Base-by-base conservation (phyloP, 2,888 invertebrate species). In the Cheilosia grossa region DNA sequence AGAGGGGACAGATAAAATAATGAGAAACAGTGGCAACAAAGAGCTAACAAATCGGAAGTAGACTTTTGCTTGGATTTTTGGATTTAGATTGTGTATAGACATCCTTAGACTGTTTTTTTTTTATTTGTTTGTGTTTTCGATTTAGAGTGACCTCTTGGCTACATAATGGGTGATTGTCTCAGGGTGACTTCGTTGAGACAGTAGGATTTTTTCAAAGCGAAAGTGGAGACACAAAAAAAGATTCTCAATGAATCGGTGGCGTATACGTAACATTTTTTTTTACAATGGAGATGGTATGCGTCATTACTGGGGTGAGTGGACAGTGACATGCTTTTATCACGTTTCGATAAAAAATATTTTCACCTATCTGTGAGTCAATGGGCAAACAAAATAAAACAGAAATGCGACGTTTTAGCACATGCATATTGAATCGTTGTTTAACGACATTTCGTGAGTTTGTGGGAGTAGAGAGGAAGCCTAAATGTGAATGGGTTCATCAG, bases 241-340 rank as follows among this genome's bases (percentile, higher is more conserved):
- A 17, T 27, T 19, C 30, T 30, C 24, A 9, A 21, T 27, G 54
- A 40, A 47, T 72, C 58, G 73, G 66, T 66, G 79, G 79, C 53
- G 73, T 79, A 80, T 73, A 21, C 33, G 66, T 80, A 66, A 73
- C 40, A 73, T 79, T 59, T 78, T 56, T 15, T 9, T 17, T 17
- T 2, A 40, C 21, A 51, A 13, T 4, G 51, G 10, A 51, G 4
- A 21, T 51, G 24, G 5, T 6, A 37, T 40, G 19, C 40, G 40
- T 58, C 21, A 21, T 4, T 13, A 6, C 19, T 17, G 47, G 24
- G 3, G 21, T 17, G 7, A 17, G 17, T 6, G 44, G 44, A 6
- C 4, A 44, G 2, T 17, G 44, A 44, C 44, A 17, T 5, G n/a
- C 0, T 17, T 17, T 17, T n/a, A n/a, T 44, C 17, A 44, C 44